Conservation (phyloP, 2,888 invertebrate species). For the Chaetogeoica ovagalla region DNA sequence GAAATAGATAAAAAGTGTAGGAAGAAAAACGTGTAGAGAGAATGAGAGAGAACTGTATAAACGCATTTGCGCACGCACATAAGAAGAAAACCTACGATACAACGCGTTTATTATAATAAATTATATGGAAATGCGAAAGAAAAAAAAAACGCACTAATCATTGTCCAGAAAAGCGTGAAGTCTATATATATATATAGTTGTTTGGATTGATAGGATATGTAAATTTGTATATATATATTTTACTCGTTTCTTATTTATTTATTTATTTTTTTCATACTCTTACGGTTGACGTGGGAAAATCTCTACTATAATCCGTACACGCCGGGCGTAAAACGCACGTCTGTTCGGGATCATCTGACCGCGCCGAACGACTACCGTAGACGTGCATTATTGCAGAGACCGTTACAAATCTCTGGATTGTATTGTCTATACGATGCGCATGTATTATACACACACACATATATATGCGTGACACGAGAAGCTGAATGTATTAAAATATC, state of each 20-base stretch:
- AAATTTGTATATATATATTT: not conserved
- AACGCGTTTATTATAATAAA: too few species aligned
- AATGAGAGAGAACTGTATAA: too few species aligned
- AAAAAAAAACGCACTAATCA: slow-evolving; percentile 27
- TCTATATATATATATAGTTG: not conserved
- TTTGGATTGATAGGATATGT: slow-evolving; percentile 1
- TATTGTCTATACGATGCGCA: not conserved
- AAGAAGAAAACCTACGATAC: too few species aligned
- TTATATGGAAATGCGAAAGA: not conserved
- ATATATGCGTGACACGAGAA: too few species aligned
- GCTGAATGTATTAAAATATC: not conserved
- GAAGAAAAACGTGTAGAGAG: too few species aligned
- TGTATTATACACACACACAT: not conserved
- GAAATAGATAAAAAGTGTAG: too few species aligned
- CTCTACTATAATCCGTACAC: not conserved
- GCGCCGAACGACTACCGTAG: not conserved
- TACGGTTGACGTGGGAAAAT: not conserved
- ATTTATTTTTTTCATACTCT: not conserved
- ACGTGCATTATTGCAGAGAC: not conserved
- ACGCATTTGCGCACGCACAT: too few species aligned
- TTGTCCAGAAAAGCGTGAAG: slow-evolving; percentile 40
- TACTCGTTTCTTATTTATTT: not conserved
- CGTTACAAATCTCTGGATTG: slow-evolving; percentile 25
- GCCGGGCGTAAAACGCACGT: not conserved
- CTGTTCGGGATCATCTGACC: not conserved